These are phyloP conservation scores for Hirtodrosophila alboralis DNA, from an alignment of 2,888 invertebrate species.

Conservation along the genomic window DNA sequence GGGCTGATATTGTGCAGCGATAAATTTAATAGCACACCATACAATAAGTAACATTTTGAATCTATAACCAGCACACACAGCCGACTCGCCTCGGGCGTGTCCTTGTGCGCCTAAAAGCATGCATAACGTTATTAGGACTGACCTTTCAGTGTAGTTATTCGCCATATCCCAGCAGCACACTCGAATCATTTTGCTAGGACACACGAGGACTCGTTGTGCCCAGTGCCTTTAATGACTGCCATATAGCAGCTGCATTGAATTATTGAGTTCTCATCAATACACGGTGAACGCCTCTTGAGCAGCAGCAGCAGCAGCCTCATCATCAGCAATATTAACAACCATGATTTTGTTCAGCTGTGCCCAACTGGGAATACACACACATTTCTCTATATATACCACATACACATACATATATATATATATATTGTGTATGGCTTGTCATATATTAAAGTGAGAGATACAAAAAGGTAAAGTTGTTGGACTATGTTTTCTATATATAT, in stretches of 20 bases:
- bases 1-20: conserved; percentile 25
- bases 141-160: conserved; percentile 45
- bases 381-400: conserved; percentile 2
- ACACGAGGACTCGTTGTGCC: conserved; percentile 7
- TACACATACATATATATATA: conserved; percentile 2
- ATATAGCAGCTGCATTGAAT: conserved; percentile 53
- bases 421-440: conserved; percentile 31
- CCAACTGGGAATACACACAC: conserved; percentile 30
- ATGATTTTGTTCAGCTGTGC: conserved; percentile 54
- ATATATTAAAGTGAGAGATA: conserved; percentile 51
- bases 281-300: conserved; percentile 15
- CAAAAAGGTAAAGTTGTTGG: conserved; percentile 46
- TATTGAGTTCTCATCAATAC: conserved; percentile 60
- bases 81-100: conserved; percentile 13
- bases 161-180: conserved; percentile 36
- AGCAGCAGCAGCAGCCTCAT: conserved; percentile 26
- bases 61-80: too few relatives aligned
- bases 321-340: conserved; percentile 56
- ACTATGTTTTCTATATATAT: conserved; percentile 9
- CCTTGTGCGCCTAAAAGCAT: conserved; percentile 57
- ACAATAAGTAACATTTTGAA: conserved; percentile 26
- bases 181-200: conserved; percentile 24
- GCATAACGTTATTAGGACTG: conserved; percentile 56
- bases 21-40: conserved; percentile 43
- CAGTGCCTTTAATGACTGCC: conserved; percentile 49